Conservation (phyloP, 2,113 vertebrate species). For the Macrotus californicus region DNA sequence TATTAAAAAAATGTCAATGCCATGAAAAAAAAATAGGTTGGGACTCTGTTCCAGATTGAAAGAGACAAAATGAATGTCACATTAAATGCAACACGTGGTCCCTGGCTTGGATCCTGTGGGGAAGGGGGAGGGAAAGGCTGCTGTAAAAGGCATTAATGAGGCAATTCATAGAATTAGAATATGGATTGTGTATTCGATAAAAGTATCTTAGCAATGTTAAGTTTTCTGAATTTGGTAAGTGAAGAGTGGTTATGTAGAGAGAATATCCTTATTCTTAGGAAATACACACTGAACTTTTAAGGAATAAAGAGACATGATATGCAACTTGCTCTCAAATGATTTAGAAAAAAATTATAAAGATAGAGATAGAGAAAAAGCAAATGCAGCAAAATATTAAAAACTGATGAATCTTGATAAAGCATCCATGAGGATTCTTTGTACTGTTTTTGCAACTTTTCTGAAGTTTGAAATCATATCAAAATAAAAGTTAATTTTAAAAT, state of each 20-base stretch:
- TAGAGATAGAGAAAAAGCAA: not conserved
- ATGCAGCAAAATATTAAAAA: not conserved
- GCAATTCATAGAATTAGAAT: not conserved
- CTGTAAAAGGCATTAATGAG: not conserved
- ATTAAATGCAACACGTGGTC: not conserved
- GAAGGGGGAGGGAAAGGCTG: not conserved
- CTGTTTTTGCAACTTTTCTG: not conserved
- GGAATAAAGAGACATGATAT: not conserved
- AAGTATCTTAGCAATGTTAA: not conserved
- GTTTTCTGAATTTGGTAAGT: not conserved
- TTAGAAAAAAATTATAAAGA: not conserved
- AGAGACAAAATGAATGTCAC: not conserved
- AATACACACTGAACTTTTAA: not conserved
- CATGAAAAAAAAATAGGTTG: not conserved
- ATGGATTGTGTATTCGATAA: not conserved
- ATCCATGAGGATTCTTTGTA: not conserved
- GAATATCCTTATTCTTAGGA: constrained; percentile 16
- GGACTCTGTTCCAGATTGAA: not conserved
- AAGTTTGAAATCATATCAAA: not conserved
- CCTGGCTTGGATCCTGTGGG: not conserved
- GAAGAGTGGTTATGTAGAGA: not conserved
- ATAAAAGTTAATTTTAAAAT: not conserved
- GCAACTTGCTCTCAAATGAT: not conserved
- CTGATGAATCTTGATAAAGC: not conserved
- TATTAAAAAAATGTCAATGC: not conserved